Percentiles rank a stretch among this genome's conserved stretches.
Evolutionary conservation across 1,140 invertebrate genomes (phyloP).

Genomic region (Lepidurus couesii): DNA sequence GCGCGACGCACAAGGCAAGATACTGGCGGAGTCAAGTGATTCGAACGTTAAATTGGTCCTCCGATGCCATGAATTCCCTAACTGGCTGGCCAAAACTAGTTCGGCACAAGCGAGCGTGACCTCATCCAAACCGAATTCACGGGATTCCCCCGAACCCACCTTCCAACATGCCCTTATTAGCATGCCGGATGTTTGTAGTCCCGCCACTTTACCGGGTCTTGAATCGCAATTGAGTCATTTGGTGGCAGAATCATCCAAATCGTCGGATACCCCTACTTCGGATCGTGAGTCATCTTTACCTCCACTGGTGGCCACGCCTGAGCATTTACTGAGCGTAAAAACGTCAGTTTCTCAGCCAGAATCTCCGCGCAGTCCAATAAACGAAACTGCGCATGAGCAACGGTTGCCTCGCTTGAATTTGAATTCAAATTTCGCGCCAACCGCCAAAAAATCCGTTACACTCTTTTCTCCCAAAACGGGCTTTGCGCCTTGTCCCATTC

Average conservation of each 20-base stretch:
- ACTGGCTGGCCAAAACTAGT: constrained; percentile 1
- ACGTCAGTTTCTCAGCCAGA: background rate
- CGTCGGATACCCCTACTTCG: background rate
- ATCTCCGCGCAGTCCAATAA: background rate
- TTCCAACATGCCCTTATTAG: background rate
- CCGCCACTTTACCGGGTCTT: background rate
- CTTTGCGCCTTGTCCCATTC: background rate
- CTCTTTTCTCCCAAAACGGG: constrained; percentile 13
- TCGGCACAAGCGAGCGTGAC: background rate
- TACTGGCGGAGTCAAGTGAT: background rate
- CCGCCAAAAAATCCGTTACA: background rate
- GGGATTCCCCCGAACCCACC: background rate
- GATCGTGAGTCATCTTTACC: background rate
- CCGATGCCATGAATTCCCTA: background rate
- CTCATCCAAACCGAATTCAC: background rate
- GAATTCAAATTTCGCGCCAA: constrained; percentile 4
- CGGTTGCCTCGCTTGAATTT: constrained; percentile 11
- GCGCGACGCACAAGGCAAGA: background rate
- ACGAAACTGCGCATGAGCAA: background rate
- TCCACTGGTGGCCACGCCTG: background rate
- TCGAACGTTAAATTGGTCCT: background rate
- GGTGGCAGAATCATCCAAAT: background rate
- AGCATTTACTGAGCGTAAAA: background rate
- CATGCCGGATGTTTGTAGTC: constrained; percentile 13
- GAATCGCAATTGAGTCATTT: background rate